Base-by-base conservation (phyloP, 64 coral and sea anemone genomes). In the Cladopsammia gracilis region DNA sequence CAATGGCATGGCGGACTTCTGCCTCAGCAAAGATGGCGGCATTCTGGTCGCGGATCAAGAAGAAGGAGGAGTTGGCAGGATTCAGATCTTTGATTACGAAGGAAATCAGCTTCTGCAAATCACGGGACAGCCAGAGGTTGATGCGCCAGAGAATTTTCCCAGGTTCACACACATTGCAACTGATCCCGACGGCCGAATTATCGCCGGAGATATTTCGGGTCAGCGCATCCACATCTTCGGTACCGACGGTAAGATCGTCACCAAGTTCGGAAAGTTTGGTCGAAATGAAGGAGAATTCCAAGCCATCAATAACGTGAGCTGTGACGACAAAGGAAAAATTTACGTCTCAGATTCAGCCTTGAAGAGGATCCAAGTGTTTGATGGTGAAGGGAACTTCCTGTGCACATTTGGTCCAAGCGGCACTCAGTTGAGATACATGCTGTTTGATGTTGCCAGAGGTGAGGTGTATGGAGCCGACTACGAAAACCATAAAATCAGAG, bases 241-340 rank as follows among this genome's bases (percentile, higher is more conserved):
- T 12, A 60, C 75, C 1, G 88, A 94, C 4, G 96, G 96, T 2
- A 78, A 19, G 22, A 56, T 87, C 1, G 49, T 70, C 18, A 66
- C 64, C 51, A 94, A 88, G 61, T 98, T 98, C 90, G 96, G 96
- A 58, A 87, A 94, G 57, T 78, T 60, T 23, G 96, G 92, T n/a
- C 73, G 58, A 13, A 64, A 20, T 3, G 83, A 98, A 49, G 96
- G 92, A 47, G 87, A 94, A 25, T 98, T 98, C 59, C 45, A 73
- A 18, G 15, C n/a, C 25, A 51, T 98, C 49, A 61, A 51, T 54
- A 58, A 54, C 7, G 60, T 98, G 53, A 57, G 66, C 46, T 76
- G 81, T 48, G 56, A 79, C 65, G 14, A 75, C 4, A 52, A 71
- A 5, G 96, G 77, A 19, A 88, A 70, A 22, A 94, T 98, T 46